These are phyloP conservation scores for Pachyuromys duprasi DNA, from an alignment of 2,797 vertebrate genomes.

Conservation along the genomic window DNA sequence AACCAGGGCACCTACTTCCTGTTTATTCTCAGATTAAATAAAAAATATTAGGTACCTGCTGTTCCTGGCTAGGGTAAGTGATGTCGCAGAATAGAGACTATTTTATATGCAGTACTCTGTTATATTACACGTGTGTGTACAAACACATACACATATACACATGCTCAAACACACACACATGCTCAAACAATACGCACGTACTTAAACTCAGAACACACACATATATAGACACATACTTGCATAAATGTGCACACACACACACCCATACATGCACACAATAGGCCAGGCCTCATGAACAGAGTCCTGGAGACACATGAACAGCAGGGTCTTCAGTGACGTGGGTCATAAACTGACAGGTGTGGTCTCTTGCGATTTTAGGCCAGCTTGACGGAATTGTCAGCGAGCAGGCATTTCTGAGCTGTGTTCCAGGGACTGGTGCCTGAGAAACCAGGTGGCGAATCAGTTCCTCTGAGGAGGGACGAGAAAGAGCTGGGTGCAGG, in stretches of 20 bases:
- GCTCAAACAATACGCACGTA: neutral
- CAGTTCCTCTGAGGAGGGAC: neutral
- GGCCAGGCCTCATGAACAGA: neutral
- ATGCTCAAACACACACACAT: neutral
- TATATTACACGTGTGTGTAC: neutral
- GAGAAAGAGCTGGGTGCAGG: neutral
- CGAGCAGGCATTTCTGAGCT: neutral
- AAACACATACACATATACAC: neutral
- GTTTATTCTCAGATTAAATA: neutral
- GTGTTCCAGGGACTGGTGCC: neutral
- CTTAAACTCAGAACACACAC: neutral
- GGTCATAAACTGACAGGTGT: too few relatives aligned
- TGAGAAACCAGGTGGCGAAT: neutral
- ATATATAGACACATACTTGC: neutral
- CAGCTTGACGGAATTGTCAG: neutral
- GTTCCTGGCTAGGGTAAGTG: neutral
- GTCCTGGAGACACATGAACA: neutral
- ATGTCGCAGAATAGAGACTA: neutral
- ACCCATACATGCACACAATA: neutral
- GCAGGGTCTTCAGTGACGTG: neutral
- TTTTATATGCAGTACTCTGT: neutral
- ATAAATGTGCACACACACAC: neutral
- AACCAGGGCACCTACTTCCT: neutral
- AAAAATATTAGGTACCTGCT: neutral
- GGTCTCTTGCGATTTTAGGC: neutral